Conservation (phyloP, 2,888 invertebrate genomes). For the Leptinotarsa juncta region DNA sequence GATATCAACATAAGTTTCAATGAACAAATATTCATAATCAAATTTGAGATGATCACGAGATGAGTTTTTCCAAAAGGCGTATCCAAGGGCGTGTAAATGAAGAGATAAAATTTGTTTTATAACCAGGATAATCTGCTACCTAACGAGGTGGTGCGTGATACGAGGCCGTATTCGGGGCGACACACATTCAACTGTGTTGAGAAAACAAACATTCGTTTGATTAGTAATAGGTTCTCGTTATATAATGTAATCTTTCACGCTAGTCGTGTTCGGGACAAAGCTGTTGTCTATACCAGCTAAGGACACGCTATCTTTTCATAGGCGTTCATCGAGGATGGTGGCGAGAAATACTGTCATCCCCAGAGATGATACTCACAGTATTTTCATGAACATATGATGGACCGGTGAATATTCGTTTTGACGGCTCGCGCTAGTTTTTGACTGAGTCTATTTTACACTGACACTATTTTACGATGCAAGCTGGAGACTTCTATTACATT, state of each 20-base stretch:
- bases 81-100: conserved; percentile 43
- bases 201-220: conserved; percentile 61
- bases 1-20: background rate
- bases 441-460: too few relatives aligned
- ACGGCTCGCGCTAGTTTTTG: too few relatives aligned
- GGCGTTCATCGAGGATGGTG: conserved; percentile 14
- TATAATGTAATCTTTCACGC: conserved; percentile 61
- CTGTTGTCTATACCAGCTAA: conserved; percentile 54
- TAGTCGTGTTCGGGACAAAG: conserved; percentile 57
- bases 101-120: conserved; percentile 49
- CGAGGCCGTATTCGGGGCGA: conserved; percentile 56
- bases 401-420: too few relatives aligned
- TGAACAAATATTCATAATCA: conserved; percentile 6
- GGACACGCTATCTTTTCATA: conserved; percentile 49
- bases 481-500: too few relatives aligned
- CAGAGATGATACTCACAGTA: background rate
- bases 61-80: conserved; percentile 22
- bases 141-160: conserved; percentile 55
- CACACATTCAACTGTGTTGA: conserved; percentile 60
- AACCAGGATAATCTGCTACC: conserved; percentile 44
- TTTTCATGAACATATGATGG: too few relatives aligned
- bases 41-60: conserved; percentile 12
- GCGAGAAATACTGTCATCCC: background rate
- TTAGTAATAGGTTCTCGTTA: conserved; percentile 61
- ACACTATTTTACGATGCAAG: too few relatives aligned